phyloP scores from a whole-genome alignment of 2,797 vertebrate species.

The Aldrovandia affinis region DNA sequence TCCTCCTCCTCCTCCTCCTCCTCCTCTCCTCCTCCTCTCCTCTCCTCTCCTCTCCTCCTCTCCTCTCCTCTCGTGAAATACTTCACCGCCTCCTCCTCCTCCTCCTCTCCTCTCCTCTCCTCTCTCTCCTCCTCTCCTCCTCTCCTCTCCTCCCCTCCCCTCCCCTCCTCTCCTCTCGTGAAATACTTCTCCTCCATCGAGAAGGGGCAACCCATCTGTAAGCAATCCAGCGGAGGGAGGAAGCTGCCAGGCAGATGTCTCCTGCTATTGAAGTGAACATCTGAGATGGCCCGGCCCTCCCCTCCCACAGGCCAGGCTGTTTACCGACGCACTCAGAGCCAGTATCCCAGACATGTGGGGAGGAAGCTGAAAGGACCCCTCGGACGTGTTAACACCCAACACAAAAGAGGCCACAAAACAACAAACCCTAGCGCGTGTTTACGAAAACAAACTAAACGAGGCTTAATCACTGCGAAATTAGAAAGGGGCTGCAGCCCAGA shows the following conservation, averaged over 20 bases:
- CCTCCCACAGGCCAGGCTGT: slow-evolving; percentile 38
- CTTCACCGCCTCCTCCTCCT: slow-evolving; percentile 48
- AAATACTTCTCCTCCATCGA: slow-evolving; percentile 48
- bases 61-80: slow-evolving; percentile 47
- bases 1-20: neutral
- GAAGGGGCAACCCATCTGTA: slow-evolving; percentile 43
- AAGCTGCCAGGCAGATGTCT: slow-evolving; percentile 29
- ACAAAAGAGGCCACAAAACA: no score
- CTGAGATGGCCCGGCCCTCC: slow-evolving; percentile 37
- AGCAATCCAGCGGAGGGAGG: slow-evolving; percentile 32
- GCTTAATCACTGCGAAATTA: slow-evolving; percentile 59
- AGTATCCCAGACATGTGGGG: slow-evolving; percentile 26
- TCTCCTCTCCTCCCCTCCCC: no score
- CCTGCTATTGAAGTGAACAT: slow-evolving; percentile 2
- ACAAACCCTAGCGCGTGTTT: slow-evolving; percentile 8
- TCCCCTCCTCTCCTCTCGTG: slow-evolving; percentile 42
- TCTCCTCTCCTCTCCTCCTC: no score
- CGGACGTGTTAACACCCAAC: slow-evolving; percentile 16
- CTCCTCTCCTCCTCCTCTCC: neutral
- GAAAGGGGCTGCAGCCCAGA: slow-evolving; percentile 36
- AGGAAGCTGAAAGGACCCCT: neutral
- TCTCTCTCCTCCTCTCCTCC: neutral
- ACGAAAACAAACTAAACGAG: slow-evolving; percentile 29
- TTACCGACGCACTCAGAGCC: slow-evolving; percentile 26
- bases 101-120: no score